These are phyloP conservation scores for Papilio dardanus DNA, from an alignment of 1,140 invertebrate species.

Conservation along the genomic window DNA sequence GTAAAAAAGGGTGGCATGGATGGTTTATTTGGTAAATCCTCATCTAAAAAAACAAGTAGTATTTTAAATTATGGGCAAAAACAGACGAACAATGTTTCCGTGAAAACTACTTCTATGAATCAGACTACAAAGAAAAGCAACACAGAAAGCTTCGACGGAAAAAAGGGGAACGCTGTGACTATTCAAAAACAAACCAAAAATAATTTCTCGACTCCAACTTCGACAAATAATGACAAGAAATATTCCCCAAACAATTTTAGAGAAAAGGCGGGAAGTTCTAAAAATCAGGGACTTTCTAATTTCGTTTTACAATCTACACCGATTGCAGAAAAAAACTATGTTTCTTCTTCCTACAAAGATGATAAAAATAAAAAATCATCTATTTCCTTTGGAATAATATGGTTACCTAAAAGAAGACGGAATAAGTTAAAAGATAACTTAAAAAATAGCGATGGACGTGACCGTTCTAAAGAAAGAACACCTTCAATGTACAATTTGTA, in stretches of 20 bases:
- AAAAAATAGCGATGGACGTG: constrained; percentile 50
- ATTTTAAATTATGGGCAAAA: constrained; percentile 29
- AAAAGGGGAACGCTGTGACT: neutral
- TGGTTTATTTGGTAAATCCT: constrained; percentile 34
- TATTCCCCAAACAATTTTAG: constrained; percentile 7
- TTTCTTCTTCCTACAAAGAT: constrained; percentile 44
- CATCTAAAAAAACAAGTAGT: constrained; percentile 38
- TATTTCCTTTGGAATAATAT: constrained; percentile 65
- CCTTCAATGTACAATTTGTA: constrained; percentile 73
- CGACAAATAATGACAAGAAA: neutral
- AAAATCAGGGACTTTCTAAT: constrained; percentile 30
- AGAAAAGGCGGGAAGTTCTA: constrained; percentile 31
- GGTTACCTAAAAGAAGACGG: constrained; percentile 63
- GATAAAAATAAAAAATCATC: constrained; percentile 56
- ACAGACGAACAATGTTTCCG: constrained; percentile 10
- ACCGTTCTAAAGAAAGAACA: constrained; percentile 51
- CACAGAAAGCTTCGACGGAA: constrained; percentile 16
- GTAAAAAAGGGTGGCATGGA: constrained; percentile 58
- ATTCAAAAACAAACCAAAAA: neutral
- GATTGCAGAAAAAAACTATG: constrained; percentile 47
- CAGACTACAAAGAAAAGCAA: neutral
- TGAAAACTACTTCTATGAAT: neutral
- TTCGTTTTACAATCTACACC: constrained; percentile 1
- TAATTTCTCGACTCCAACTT: neutral
- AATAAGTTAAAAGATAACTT: constrained; percentile 68